Base-by-base conservation (phyloP, 2,888 invertebrate genomes). In the Drosophila helvetica region DNA sequence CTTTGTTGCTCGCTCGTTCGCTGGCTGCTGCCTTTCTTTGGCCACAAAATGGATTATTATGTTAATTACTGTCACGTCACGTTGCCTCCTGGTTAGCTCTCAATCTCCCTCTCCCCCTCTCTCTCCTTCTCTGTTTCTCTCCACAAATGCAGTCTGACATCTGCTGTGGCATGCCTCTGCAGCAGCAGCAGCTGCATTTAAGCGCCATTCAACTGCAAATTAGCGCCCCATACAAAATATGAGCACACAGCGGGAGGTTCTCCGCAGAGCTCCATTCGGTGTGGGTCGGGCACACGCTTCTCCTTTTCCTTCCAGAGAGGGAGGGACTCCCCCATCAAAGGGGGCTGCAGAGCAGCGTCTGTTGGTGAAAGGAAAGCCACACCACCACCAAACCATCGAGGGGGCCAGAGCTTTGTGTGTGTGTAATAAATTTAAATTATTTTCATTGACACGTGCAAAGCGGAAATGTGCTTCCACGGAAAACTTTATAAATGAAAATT, bases 31-130 rank as follows among this genome's bases (percentile, higher is more conserved):
- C 51, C 76, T 74, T 84, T 81, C 67, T 58, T 68, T 62, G 69
- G 59, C 80, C 75, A 62, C 86, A 72, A 80, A 78, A 82, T 82
- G 71, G 83, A 85, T 83, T 83, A 83, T 83, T 82, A 83, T 80
- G 86, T 80, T 83, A 83, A 83, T 85, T 83, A 83, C 80, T 80
- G 86, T 78, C 80, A 82, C 78, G 80, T 83, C 85, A 75, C 80
- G 83, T 78, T 70, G 30, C 75, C 66, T 69, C 72, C 38, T 52
- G 50, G 38, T 17, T 33, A 33, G 7, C 15, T 30, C 17, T 1
- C 15, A 17, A 25, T 25, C 10, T n/a, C 5, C 48, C 59, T 25
- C 22, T 25, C 18, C 9, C 15, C 7, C 9, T 1, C n/a, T 33
- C 10, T 17, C 15, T 17, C 6, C 15, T n/a, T 17, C 18, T 63